Base-by-base conservation (phyloP, 2,113 vertebrate genomes). In the Sarotherodon lohbergeri region DNA sequence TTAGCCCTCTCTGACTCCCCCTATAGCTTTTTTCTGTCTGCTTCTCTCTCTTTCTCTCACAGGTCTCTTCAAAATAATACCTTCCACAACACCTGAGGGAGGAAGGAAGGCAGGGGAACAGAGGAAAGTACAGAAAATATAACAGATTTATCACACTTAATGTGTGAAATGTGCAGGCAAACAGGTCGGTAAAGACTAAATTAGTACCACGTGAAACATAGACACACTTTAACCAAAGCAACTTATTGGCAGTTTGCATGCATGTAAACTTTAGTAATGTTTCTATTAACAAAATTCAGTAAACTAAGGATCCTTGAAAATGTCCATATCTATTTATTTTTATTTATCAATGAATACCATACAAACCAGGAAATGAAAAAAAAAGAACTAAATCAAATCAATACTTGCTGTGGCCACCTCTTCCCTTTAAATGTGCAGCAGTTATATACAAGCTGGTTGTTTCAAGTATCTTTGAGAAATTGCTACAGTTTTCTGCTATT, bases 1-100 rank as follows among this genome's bases (percentile, higher is more conserved):
- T 98, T 98, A 98, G 97, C 97, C 87, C 88, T 56, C 68, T 81
- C 66, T 71, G 81, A 86, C 90, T 88, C 84, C 57, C 57, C 81
- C 87, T 36, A 36, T 63, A n/a, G 82, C 68, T 86, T 52, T 14
- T 7, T 24, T 66, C 68, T 48, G 96, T 57, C 71, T 5, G 16
- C 17, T 57, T 71, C 34, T 81, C 68, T 48, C 76, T 32, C 57
- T 81, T 29, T 59, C 43, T 61, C 81, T 19, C 41, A 36, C 81
- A 82, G 61, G 46, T 22, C 36, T 82, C 83, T 85, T 88, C 82
- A 89, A 89, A 90, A 88, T 89, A 84, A 92, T 78, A 91, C 81
- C 86, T 86, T 66, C 48, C 39, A 86, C 81, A 46, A 82, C 76
- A 89, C 83, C 87, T 83, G 80, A 84, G 80, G 41, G 48, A 82